Base-by-base conservation (phyloP, 2,888 invertebrate genomes). In the Erannis defoliaria region DNA sequence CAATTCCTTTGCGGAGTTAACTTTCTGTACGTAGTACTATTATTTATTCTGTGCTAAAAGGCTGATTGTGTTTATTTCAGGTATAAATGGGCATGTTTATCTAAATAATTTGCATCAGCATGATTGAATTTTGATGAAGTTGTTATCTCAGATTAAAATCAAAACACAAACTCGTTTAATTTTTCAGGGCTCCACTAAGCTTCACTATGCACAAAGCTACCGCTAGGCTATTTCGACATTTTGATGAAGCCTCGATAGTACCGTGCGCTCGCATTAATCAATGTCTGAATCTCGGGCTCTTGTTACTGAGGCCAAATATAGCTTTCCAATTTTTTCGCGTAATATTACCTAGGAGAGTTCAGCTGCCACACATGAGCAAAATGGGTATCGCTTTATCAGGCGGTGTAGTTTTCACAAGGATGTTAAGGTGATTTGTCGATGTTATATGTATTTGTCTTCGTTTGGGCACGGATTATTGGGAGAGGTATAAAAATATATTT, bases 241-340 rank as follows among this genome's bases (percentile, higher is more conserved):
- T 60, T 67, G 56, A 71, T 56, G 66, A 54, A 57, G 55, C 50
- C 60, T 56, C 58, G 31, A 38, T 55, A 62, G 55, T 66, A 70
- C 67, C 62, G 48, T 31, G 54, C 68, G 74, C 69, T 64, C 66
- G 65, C 79, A 80, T 82, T 77, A 77, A 82, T 84, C 82, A 81
- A 77, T 70, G 75, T 75, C 74, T 56, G 58, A 62, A 66, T 51
- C 50, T 62, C 46, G 54, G 61, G 55, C 61, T 51, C 67, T 61
- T 49, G 64, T 68, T 63, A 66, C 50, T 49, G 50, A 31, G 49
- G 58, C 33, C 58, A 57, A 60, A 67, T 49, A 64, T 53, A 63
- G 50, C 61, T 54, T 49, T 62, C 46, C 59, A 21, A 70, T 63
- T 67, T 61, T 65, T 67, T 63, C 46, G 35, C 38, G 55, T 65